Conservation (phyloP, 2,797 vertebrate genomes). For the Pangasius mekongensis region DNA sequence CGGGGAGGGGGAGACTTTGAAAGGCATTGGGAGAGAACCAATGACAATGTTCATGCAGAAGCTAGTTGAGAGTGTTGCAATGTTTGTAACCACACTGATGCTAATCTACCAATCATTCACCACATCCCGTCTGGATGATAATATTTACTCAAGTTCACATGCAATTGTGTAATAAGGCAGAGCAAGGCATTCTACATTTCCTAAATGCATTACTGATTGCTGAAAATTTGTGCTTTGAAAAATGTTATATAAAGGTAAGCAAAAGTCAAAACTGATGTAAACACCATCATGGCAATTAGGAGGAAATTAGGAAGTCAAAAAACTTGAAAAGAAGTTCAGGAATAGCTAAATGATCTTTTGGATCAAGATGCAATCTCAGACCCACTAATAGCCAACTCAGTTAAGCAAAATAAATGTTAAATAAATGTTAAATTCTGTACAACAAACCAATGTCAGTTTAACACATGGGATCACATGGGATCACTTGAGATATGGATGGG, state of each 20-base stretch:
- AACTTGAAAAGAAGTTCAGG: conserved; percentile 29
- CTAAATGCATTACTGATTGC: conserved; percentile 46
- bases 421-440: not conserved
- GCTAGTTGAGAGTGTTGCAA: conserved; percentile 53
- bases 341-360: conserved; percentile 35
- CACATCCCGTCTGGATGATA: conserved; percentile 61
- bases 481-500: not conserved
- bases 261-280: conserved; percentile 38
- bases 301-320: conserved; percentile 25
- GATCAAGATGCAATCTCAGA: conserved; percentile 27
- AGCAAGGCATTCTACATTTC: conserved; percentile 41
- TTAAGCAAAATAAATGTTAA: not conserved
- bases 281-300: conserved; percentile 43
- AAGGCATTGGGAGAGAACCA: conserved; percentile 35
- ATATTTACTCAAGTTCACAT: conserved; percentile 64
- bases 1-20: conserved; percentile 36
- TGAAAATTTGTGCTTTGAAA: conserved; percentile 42
- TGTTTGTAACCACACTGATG: conserved; percentile 62
- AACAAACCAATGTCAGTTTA: not conserved
- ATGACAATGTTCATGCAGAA: conserved; percentile 55
- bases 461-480: not conserved
- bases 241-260: conserved; percentile 51
- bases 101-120: conserved; percentile 62
- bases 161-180: conserved; percentile 57
- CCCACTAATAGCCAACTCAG: conserved; percentile 11